Evolutionary conservation across 2,888 invertebrate genomes (phyloP).

Genomic region (Tortricodes alternella): DNA sequence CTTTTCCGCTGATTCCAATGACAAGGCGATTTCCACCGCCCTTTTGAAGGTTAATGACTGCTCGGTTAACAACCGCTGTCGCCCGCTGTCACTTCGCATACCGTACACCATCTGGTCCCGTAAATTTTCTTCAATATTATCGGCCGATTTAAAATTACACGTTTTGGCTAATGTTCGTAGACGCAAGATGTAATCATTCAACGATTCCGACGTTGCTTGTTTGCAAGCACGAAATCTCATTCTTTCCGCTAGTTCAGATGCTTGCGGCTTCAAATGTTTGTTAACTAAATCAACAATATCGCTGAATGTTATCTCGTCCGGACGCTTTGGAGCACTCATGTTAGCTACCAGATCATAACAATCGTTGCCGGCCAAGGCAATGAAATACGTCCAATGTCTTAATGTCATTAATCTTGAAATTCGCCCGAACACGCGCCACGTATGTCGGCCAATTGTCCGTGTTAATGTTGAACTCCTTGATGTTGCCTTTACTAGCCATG

Average conservation of each 20-base stretch:
- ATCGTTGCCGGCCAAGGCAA: not conserved
- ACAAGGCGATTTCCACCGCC: slow-evolving; percentile 7
- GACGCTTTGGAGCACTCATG: not conserved
- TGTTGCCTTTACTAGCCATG: not conserved
- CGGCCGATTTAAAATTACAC: not conserved
- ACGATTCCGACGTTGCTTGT: not conserved
- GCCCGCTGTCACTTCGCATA: slow-evolving; percentile 1
- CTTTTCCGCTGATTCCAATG: slow-evolving; percentile 16
- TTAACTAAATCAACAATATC: not conserved
- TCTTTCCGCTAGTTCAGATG: slow-evolving; percentile 12
- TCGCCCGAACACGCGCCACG: not conserved
- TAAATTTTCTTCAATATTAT: slow-evolving; percentile 4
- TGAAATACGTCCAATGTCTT: not conserved
- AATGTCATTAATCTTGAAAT: not conserved
- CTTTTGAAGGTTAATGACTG: not conserved
- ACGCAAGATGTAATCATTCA: slow-evolving; percentile 1
- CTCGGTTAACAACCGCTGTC: slow-evolving; percentile 8
- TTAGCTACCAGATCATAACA: not conserved
- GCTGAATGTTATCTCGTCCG: not conserved
- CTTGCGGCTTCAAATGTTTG: slow-evolving; percentile 7
- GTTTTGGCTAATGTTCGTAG: not conserved
- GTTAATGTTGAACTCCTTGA: not conserved
- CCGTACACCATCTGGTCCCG: slow-evolving; percentile 14
- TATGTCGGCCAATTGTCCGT: not conserved
- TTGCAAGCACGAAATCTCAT: slow-evolving; percentile 8